Base-by-base conservation (phyloP, 2,888 invertebrate species). In the Ecdyonurus torrentis region DNA sequence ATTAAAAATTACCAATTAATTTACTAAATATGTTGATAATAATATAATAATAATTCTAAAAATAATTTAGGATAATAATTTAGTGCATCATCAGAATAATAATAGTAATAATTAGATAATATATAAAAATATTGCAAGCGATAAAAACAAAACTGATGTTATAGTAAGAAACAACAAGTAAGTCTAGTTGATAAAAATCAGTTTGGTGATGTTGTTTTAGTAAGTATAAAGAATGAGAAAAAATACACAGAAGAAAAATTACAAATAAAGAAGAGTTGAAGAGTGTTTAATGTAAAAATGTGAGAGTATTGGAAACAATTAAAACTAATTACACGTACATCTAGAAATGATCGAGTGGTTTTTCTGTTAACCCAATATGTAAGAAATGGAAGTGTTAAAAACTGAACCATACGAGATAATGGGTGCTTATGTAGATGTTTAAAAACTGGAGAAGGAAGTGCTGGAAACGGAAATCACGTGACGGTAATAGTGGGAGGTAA, bases 141-240 rank as follows among this genome's bases (percentile, higher is more conserved):
- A 37, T 10, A 37, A 37, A 10, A 37, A 37, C 5, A 37, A 37
- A 10, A 37, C 5, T 37, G 5, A 10, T 37, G 5, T 37, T 10
- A 37, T 37, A 37, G 15, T 37, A 37, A 37, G 5, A 37, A 37
- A n/a, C n/a, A n/a, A n/a, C n/a, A n/a, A n/a, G n/a, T n/a, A n/a
- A n/a, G n/a, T n/a, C n/a, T n/a, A n/a, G n/a, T n/a, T n/a, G n/a
- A 65, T 61, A 61, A 61, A 63, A 60, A 63, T 60, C 58, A 50
- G 37, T 25, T 24, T 37, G 55, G 59, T 52, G 37, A 25, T 53
- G 60, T 58, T 19, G 25, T 25, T 23, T 24, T 19, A 61, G 52
- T 59, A 58, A 24, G 10, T 62, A 24, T n/a, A 61, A 61, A 61
- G 24, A 23, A 19, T 24, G 55, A 61, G 60, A 63, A 65, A 59